Conservation (phyloP, 2,797 vertebrate species). For the Chloroceryle inda region DNA sequence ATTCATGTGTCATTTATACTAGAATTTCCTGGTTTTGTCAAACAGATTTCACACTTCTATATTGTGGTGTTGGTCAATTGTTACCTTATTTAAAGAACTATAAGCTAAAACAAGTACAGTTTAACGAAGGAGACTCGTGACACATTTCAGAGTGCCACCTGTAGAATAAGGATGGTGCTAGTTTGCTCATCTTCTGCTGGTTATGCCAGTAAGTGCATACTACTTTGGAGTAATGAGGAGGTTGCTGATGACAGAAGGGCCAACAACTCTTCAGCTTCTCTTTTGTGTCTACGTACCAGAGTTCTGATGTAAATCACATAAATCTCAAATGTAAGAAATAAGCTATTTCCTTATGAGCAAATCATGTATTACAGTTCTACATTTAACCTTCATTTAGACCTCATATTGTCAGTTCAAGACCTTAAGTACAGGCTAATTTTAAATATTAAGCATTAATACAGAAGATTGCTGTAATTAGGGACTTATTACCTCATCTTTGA, state of each 20-base stretch:
- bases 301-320: neutral
- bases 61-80: neutral
- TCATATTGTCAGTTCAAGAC: slow-evolving; percentile 16
- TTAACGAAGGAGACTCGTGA: neutral
- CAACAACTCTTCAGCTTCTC: neutral
- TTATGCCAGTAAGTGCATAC: neutral
- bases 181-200: neutral
- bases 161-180: neutral
- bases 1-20: neutral
- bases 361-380: neutral
- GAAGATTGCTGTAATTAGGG: slow-evolving; percentile 39
- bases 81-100: neutral
- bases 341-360: neutral
- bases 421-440: slow-evolving; percentile 37
- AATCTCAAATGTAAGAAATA: neutral
- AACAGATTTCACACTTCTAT: neutral
- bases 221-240: neutral
- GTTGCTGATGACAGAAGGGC: neutral
- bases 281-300: neutral
- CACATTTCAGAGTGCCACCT: accelerated
- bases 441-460: slow-evolving; percentile 33
- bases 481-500: neutral
- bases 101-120: accelerated
- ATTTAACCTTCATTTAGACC: slow-evolving; percentile 8
- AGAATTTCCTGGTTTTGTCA: neutral